Percentiles rank a stretch among this genome's conserved stretches.
These are phyloP conservation scores for Julus scanicus DNA, from an alignment of 2,888 invertebrate genomes.

Conservation along the genomic window DNA sequence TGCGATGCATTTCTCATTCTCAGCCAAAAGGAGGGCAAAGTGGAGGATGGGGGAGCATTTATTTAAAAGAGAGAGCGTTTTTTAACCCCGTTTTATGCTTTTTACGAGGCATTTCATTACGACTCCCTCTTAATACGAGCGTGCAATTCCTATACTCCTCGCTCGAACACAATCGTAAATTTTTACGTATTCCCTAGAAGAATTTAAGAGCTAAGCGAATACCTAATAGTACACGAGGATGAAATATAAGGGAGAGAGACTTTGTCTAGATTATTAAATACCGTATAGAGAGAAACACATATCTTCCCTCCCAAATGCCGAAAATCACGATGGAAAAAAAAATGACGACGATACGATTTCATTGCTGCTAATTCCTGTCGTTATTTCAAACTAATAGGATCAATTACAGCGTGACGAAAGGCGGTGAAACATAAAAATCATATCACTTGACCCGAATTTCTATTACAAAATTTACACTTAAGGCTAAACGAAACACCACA, in stretches of 20 bases:
- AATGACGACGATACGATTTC: no score
- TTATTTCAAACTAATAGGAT: no score
- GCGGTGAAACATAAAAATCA: no score
- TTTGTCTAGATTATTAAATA: not conserved
- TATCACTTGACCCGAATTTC: no score
- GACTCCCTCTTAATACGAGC: slow-evolving; percentile 12
- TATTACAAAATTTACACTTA: no score
- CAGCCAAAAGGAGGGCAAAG: not conserved
- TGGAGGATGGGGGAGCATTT: slow-evolving; percentile 33
- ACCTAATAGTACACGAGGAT: not conserved
- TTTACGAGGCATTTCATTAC: slow-evolving; percentile 33
- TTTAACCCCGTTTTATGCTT: slow-evolving; percentile 33
- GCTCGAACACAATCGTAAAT: slow-evolving; percentile 18
- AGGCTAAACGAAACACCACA: no score
- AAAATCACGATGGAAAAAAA: no score
- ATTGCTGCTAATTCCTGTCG: no score
- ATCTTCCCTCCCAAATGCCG: not conserved
- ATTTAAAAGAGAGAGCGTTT: slow-evolving; percentile 20
- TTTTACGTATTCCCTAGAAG: slow-evolving; percentile 24
- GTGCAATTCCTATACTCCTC: not conserved
- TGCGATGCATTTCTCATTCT: not conserved
- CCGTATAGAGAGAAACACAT: no score
- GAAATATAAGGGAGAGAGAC: not conserved
- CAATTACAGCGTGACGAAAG: no score
- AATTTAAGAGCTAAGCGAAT: slow-evolving; percentile 17